These are phyloP conservation scores for Cylas formicarius DNA, from an alignment of 1,140 invertebrate genomes.

Conservation along the genomic window DNA sequence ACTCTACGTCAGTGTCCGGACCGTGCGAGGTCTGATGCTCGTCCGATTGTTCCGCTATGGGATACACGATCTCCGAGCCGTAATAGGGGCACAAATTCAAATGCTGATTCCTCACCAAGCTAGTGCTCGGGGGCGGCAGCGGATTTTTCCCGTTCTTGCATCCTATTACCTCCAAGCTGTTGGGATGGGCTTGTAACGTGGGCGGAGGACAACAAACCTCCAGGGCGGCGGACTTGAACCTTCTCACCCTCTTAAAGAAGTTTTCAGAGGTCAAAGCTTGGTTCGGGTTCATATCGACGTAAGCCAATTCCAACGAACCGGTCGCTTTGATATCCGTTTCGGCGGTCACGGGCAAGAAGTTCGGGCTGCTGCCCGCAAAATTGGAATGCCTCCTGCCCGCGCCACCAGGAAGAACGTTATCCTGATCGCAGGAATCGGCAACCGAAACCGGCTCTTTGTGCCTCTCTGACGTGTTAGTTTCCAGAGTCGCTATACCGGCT, in stretches of 20 bases:
- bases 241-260: constrained; percentile 45
- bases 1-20: constrained; percentile 55
- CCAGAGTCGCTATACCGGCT: constrained; percentile 4
- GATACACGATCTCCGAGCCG: constrained; percentile 70
- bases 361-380: constrained; percentile 50
- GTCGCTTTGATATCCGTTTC: constrained; percentile 40
- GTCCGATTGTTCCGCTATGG: constrained; percentile 75
- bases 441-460: too few relatives aligned
- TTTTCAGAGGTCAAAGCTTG: constrained; percentile 34
- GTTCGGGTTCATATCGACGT: constrained; percentile 40
- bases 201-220: constrained; percentile 59
- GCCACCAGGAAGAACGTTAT: constrained; percentile 42
- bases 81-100: constrained; percentile 62
- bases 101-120: constrained; percentile 57
- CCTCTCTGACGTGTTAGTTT: too few relatives aligned
- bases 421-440: too few relatives aligned
- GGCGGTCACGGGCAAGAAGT: constrained; percentile 39
- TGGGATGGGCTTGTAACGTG: constrained; percentile 56
- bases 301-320: constrained; percentile 31
- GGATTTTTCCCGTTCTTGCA: constrained; percentile 54
- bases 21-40: constrained; percentile 66
- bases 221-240: constrained; percentile 59
- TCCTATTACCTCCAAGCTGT: constrained; percentile 59
- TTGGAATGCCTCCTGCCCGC: constrained; percentile 53
- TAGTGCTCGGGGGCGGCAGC: constrained; percentile 53